phyloP scores from a whole-genome alignment of 2,113 vertebrate species.

The Symphodus melops region DNA sequence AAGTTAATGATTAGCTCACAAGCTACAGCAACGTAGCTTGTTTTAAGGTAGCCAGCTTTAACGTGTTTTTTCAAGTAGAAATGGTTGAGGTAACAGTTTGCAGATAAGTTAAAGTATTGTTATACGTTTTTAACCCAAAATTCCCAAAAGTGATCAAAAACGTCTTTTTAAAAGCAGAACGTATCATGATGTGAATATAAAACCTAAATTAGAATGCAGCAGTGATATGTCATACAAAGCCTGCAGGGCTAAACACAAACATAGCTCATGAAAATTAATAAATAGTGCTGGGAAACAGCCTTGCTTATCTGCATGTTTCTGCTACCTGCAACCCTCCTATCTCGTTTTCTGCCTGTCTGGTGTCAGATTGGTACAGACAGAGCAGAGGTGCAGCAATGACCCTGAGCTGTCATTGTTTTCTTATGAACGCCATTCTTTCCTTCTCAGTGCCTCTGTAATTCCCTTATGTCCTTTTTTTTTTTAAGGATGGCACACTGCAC shows the following conservation, averaged over 20 bases:
- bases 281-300: conserved; percentile 29
- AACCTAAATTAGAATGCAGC: conserved; percentile 7
- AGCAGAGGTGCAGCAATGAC: conserved; percentile 67
- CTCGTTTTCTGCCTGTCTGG: conserved; percentile 58
- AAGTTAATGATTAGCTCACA: background rate
- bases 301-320: conserved; percentile 54
- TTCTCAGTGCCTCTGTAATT: conserved; percentile 21
- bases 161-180: background rate
- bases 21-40: no score
- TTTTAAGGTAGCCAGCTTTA: no score
- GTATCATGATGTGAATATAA: background rate
- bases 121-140: no score
- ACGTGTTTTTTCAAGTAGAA: no score
- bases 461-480: conserved; percentile 25
- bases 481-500: conserved; percentile 43
- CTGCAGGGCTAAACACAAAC: conserved; percentile 30
- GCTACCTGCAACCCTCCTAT: conserved; percentile 46
- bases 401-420: conserved; percentile 76
- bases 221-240: conserved; percentile 12
- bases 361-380: conserved; percentile 57
- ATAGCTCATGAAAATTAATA: conserved; percentile 51
- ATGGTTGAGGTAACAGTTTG: no score
- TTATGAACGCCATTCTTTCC: conserved; percentile 36
- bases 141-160: no score
- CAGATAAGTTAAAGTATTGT: no score